These are phyloP conservation scores for Setophaga coronata DNA, from an alignment of 2,113 vertebrate species.

Conservation along the genomic window DNA sequence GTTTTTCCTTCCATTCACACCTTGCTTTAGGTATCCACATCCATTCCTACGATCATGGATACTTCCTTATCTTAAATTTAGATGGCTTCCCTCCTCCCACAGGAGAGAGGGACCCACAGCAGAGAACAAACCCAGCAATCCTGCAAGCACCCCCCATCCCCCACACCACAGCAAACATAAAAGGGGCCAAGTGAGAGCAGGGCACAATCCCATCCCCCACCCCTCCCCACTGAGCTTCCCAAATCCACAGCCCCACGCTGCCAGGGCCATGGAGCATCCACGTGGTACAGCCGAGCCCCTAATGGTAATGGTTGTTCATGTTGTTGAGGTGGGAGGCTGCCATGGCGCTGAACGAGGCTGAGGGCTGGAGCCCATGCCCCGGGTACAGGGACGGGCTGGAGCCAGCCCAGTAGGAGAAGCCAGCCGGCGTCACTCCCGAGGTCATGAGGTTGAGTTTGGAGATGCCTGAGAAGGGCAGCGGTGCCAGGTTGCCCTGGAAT, in stretches of 20 bases:
- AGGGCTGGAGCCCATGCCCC: conserved; percentile 84
- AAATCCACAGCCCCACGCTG: neutral
- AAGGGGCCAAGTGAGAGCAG: neutral
- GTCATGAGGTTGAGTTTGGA: conserved; percentile 97
- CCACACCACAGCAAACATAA: neutral
- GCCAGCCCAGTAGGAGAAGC: conserved; percentile 96
- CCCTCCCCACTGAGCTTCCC: neutral
- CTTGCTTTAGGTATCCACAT: neutral
- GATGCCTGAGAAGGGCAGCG: conserved; percentile 90
- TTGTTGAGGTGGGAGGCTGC: conserved; percentile 90
- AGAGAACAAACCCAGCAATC: neutral
- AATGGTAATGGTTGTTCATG: conserved; percentile 90
- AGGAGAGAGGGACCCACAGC: neutral
- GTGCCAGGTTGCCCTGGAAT: conserved; percentile 91
- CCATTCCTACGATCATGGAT: rapidly evolving
- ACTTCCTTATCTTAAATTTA: neutral
- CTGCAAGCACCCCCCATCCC: neutral
- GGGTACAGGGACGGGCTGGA: conserved; percentile 88
- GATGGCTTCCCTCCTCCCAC: neutral
- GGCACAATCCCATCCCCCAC: neutral
- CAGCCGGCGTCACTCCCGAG: conserved; percentile 83
- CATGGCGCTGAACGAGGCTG: conserved; percentile 85
- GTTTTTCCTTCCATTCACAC: neutral
- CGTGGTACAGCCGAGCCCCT: conserved; percentile 16
- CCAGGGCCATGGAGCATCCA: neutral